Conservation (phyloP, 2,113 vertebrate genomes). For the Trichomycterus rosablanca region DNA sequence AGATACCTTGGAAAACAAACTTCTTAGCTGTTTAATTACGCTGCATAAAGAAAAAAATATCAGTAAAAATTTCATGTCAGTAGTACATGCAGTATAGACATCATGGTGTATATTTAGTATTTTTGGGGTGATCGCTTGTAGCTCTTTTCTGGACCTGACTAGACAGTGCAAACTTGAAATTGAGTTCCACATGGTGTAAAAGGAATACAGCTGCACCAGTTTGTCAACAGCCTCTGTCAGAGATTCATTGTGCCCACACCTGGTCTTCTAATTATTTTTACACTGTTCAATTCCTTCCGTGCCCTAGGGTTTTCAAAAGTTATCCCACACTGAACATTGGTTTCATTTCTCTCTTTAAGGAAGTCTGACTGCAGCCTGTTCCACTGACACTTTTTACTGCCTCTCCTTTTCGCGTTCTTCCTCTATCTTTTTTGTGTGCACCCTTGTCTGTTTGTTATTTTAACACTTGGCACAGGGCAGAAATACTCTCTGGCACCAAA, state of each 20-base stretch:
- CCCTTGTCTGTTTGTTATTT: too few species aligned
- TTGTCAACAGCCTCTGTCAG: constrained; percentile 41
- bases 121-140: not conserved
- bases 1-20: too few species aligned
- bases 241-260: constrained; percentile 45
- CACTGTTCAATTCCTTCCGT: constrained; percentile 43
- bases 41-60: too few species aligned
- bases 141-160: not conserved
- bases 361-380: constrained; percentile 39
- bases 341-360: constrained; percentile 44
- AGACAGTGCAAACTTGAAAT: constrained; percentile 23
- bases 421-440: not conserved
- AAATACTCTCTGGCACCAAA: too few species aligned
- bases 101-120: constrained; percentile 4
- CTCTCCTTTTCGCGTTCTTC: constrained; percentile 11
- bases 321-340: constrained; percentile 48
- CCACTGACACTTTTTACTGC: not conserved
- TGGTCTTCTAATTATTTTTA: constrained; percentile 54
- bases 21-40: too few species aligned
- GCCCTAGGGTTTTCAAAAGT: constrained; percentile 43
- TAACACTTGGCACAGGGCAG: too few species aligned
- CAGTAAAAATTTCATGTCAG: too few species aligned
- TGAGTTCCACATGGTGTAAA: constrained; percentile 18
- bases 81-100: too few species aligned
- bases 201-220: constrained; percentile 31